Conservation (phyloP, 2,888 invertebrate species). For the Venustoraphidia nigricollis region DNA sequence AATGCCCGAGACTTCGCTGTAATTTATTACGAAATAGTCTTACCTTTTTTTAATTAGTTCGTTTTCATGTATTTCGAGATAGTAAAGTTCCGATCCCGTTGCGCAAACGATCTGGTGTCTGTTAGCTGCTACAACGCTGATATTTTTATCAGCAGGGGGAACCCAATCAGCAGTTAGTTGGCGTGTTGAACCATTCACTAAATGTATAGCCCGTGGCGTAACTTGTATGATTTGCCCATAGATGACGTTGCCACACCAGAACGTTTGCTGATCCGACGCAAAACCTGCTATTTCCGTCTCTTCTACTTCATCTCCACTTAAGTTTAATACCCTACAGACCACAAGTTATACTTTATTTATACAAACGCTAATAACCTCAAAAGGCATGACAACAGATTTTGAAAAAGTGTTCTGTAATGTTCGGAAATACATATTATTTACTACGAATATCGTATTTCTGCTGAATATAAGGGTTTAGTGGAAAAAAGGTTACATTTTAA, state of each 20-base stretch:
- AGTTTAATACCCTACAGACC: slow-evolving; percentile 52
- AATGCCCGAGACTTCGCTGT: too few relatives aligned
- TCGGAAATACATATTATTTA: too few relatives aligned
- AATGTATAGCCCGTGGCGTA: slow-evolving; percentile 54
- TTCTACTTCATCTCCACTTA: slow-evolving; percentile 94
- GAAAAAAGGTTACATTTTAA: too few relatives aligned
- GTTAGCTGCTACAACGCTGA: slow-evolving; percentile 82
- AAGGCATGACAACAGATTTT: too few relatives aligned
- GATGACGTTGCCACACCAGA: slow-evolving; percentile 83
- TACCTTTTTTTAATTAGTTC: slow-evolving; percentile 45
- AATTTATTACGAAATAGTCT: slow-evolving; percentile 3
- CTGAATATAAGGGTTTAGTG: too few relatives aligned
- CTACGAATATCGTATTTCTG: too few relatives aligned
- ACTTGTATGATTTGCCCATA: slow-evolving; percentile 66
- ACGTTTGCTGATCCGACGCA: slow-evolving; percentile 81
- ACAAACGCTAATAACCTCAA: too few relatives aligned
- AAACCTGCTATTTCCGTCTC: slow-evolving; percentile 92
- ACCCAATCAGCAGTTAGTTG: slow-evolving; percentile 56
- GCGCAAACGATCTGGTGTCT: slow-evolving; percentile 65
- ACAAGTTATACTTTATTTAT: too few relatives aligned
- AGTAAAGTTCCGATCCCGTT: slow-evolving; percentile 74
- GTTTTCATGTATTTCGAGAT: slow-evolving; percentile 54
- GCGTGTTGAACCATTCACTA: slow-evolving; percentile 53
- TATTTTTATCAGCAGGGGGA: slow-evolving; percentile 51
- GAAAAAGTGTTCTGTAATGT: too few relatives aligned